A percentile compares a stretch with the other conserved stretches of the same genome.
phyloP scores from a whole-genome alignment of 2,888 invertebrate species.

The Papilio elwesi region DNA sequence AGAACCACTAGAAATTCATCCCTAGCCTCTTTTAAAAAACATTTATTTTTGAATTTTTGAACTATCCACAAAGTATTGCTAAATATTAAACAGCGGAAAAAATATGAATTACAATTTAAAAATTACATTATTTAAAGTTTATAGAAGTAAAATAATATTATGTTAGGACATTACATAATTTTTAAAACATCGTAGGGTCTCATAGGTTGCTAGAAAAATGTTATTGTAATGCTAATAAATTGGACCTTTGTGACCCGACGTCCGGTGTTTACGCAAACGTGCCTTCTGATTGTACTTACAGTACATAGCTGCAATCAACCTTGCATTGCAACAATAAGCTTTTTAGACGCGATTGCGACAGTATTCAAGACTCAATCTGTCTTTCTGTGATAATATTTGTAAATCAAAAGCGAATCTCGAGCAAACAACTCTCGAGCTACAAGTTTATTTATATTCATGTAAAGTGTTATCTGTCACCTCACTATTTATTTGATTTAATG shows the following conservation, averaged over 20 bases:
- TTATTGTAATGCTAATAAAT: conserved; percentile 58
- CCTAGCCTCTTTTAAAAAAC: no score
- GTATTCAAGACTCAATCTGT: not conserved
- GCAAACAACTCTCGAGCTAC: no score
- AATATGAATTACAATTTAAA: no score
- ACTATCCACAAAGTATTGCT: no score
- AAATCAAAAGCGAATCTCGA: no score
- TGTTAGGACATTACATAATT: conserved; percentile 46
- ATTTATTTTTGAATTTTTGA: no score
- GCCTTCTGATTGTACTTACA: conserved; percentile 13
- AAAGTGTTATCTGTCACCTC: no score
- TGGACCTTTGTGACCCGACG: conserved; percentile 52
- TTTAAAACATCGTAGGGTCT: conserved; percentile 5
- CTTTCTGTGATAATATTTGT: no score
- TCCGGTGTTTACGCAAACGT: conserved; percentile 23
- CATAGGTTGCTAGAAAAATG: conserved; percentile 31
- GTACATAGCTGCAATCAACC: conserved; percentile 33
- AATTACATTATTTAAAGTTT: not conserved
- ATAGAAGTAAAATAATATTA: conserved; percentile 37
- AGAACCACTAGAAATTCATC: no score
- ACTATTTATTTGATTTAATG: no score
- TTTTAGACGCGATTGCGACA: conserved; percentile 11
- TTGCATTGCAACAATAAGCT: conserved; percentile 10
- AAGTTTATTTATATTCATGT: no score
- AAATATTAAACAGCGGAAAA: no score